phyloP scores from a whole-genome alignment of 2,888 invertebrate species.

The Pycnomerus fuliginosus region DNA sequence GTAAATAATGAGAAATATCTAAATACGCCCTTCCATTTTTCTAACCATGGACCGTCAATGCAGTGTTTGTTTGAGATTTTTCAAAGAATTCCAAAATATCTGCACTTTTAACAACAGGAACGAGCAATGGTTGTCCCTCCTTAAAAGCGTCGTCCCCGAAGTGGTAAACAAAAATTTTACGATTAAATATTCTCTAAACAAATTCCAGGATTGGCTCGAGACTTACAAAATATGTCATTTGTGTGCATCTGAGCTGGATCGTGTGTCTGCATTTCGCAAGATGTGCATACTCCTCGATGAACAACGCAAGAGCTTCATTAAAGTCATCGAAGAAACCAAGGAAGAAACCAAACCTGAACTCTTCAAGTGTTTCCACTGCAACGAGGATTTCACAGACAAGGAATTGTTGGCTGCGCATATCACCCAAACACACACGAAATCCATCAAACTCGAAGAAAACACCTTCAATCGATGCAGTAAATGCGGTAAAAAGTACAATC shows the following conservation, averaged over 20 bases:
- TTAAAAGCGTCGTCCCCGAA: conserved; percentile 8
- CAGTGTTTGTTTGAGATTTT: too few species aligned
- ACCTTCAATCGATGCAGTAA: too few species aligned
- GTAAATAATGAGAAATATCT: too few species aligned
- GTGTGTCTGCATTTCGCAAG: conserved; percentile 3
- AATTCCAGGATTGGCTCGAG: too few species aligned
- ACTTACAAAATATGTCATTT: conserved; percentile 3
- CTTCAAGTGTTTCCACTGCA: conserved; percentile 7
- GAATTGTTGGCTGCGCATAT: conserved; percentile 2
- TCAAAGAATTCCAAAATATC: too few species aligned
- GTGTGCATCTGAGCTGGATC: conserved; percentile 1
- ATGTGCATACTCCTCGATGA: conserved; percentile 3
- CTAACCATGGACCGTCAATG: too few species aligned
- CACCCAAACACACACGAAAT: too few species aligned
- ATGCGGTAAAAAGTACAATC: too few species aligned
- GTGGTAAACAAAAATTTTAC: conserved; percentile 3
- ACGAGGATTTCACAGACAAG: not conserved
- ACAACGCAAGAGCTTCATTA: not conserved
- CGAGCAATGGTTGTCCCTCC: conserved; percentile 1
- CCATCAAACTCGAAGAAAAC: too few species aligned
- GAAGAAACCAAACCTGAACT: too few species aligned
- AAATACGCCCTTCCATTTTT: too few species aligned
- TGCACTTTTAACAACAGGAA: not conserved
- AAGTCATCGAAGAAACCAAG: not conserved
- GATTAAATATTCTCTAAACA: too few species aligned